Conservation (phyloP, 2,797 vertebrate species). For the Ctenopoma multispine region DNA sequence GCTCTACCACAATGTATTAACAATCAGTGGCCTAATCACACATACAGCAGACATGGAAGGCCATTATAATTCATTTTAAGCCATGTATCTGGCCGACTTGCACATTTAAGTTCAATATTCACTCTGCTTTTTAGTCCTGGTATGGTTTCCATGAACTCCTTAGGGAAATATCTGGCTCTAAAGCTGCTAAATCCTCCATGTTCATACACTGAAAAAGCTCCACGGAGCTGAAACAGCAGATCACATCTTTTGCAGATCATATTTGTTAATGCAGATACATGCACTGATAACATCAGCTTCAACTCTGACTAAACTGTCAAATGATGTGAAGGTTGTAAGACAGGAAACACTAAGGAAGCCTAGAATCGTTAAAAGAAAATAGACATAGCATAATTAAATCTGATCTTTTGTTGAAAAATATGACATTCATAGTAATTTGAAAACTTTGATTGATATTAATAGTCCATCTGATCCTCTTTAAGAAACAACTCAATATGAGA, state of each 20-base stretch:
- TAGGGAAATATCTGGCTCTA: constrained; percentile 27
- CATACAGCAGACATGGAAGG: background rate
- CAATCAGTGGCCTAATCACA: background rate
- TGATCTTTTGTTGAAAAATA: background rate
- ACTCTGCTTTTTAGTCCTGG: background rate
- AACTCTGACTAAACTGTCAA: background rate
- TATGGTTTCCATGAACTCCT: constrained; percentile 7
- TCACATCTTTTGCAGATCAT: constrained; percentile 22
- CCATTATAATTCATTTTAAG: background rate
- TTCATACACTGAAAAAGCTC: background rate
- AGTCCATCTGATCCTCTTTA: background rate
- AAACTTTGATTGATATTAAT: background rate
- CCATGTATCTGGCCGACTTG: background rate
- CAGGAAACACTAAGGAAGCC: too few species aligned
- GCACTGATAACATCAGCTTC: constrained; percentile 8
- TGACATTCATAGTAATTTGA: background rate
- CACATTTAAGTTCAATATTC: background rate
- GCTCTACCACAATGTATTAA: background rate
- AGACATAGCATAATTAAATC: background rate
- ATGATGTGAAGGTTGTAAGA: background rate
- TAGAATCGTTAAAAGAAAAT: too few species aligned
- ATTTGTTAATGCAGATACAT: constrained; percentile 25
- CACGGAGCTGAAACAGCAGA: background rate
- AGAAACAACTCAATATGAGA: constrained; percentile 5
- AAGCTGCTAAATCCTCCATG: constrained; percentile 8